These are phyloP conservation scores for Chionodraco myersi DNA, from an alignment of 2,113 vertebrate species.

Conservation along the genomic window DNA sequence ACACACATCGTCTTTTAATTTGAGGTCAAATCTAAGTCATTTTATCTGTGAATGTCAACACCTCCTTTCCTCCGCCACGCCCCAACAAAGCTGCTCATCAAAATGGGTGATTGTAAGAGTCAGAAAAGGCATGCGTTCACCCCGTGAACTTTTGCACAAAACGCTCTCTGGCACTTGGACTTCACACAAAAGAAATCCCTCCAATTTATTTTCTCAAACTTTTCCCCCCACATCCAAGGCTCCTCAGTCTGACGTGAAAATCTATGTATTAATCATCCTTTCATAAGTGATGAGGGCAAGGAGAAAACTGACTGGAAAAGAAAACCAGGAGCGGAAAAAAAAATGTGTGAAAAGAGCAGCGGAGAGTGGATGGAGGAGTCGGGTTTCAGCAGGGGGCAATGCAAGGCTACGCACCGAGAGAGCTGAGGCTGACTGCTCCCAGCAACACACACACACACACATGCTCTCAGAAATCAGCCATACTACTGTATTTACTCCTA, in stretches of 20 bases:
- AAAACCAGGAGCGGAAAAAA: not conserved
- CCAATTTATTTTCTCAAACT: not conserved
- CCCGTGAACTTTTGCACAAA: conserved; percentile 41
- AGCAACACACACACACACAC: conserved; percentile 15
- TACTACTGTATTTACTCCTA: not conserved
- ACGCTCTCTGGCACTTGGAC: not conserved
- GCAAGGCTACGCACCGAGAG: conserved; percentile 72
- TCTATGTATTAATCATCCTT: conserved; percentile 22
- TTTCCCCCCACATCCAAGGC: not conserved
- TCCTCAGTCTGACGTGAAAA: conserved; percentile 2
- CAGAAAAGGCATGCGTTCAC: conserved; percentile 6
- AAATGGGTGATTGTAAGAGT: not conserved
- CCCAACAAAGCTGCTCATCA: conserved; percentile 9
- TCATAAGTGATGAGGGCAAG: conserved; percentile 9
- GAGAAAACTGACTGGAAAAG: not conserved
- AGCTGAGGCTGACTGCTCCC: conserved; percentile 48
- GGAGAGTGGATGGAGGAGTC: conserved; percentile 63
- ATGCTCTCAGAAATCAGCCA: conserved; percentile 41
- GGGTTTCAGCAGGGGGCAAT: conserved; percentile 86
- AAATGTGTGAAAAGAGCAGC: not conserved
- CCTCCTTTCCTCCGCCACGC: conserved; percentile 36
- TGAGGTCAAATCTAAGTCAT: not conserved
- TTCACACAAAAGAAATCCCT: conserved; percentile 9
- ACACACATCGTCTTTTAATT: not conserved
- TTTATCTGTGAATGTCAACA: conserved; percentile 50